Conservation (phyloP, 2,113 vertebrate genomes). For the Ceuthmochares aereus region DNA sequence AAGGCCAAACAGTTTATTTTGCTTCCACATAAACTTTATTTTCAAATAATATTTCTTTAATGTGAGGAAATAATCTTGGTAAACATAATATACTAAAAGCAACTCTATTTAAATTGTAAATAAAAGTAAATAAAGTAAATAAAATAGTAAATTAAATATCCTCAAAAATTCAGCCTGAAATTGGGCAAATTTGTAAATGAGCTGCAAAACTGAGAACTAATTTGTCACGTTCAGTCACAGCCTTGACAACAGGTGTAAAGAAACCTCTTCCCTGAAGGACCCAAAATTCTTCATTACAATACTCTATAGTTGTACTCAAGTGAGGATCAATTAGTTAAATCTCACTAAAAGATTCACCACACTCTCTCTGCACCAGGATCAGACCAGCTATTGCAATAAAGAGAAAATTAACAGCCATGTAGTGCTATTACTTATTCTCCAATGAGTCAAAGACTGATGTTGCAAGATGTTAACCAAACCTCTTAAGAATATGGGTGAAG, state of each 20-base stretch:
- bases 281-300: background rate
- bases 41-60: background rate
- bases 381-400: background rate
- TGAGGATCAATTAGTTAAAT: background rate
- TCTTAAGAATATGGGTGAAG: background rate
- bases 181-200: background rate
- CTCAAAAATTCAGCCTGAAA: background rate
- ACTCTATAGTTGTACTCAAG: background rate
- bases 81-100: background rate
- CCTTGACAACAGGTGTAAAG: background rate
- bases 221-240: background rate
- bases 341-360: background rate
- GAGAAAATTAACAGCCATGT: background rate
- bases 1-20: background rate
- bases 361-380: background rate
- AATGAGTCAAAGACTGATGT: background rate
- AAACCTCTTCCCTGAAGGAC: background rate
- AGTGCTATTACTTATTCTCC: background rate
- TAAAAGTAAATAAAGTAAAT: too few relatives aligned
- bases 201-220: background rate
- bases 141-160: background rate
- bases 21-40: background rate
- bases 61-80: background rate
- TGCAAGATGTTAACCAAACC: background rate
- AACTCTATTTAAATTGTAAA: background rate